Evolutionary conservation across 2,888 invertebrate species (phyloP).

Genomic region (Parasteatoda lunata): DNA sequence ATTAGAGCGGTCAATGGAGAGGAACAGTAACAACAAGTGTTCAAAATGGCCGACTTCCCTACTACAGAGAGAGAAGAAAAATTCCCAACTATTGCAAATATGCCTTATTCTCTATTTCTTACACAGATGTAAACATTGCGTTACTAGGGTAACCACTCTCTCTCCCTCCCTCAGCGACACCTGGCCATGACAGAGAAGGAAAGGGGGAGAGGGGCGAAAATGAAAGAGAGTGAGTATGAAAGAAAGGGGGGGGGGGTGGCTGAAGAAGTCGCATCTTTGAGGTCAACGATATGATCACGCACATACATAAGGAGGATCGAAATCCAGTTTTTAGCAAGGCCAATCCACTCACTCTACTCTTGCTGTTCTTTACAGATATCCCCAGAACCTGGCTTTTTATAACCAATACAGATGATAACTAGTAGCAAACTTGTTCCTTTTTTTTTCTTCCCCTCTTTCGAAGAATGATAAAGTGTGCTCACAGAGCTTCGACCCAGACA

Average conservation of each 20-base stretch:
- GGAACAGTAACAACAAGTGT: conserved; percentile 51
- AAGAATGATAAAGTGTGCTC: too few species aligned
- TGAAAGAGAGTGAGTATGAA: too few species aligned
- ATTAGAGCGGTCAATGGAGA: not conserved
- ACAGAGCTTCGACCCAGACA: too few species aligned
- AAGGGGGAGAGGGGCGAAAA: too few species aligned
- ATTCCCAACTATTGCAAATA: conserved; percentile 49
- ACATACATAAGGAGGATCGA: conserved; percentile 14
- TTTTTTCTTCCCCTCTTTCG: too few species aligned
- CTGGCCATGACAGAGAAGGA: conserved; percentile 44
- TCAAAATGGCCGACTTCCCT: conserved; percentile 47
- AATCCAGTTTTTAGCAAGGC: conserved; percentile 28
- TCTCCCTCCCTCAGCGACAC: conserved; percentile 31
- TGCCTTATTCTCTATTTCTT: conserved; percentile 22
- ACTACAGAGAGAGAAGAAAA: conserved; percentile 16
- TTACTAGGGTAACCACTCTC: conserved; percentile 61
- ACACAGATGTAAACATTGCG: conserved; percentile 62
- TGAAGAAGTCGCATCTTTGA: conserved; percentile 16
- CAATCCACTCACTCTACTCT: too few species aligned
- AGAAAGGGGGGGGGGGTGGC: conserved; percentile 3
- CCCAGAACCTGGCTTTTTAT: too few species aligned
- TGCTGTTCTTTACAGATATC: too few species aligned
- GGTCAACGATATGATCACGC: conserved; percentile 54
- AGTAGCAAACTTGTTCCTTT: too few species aligned
- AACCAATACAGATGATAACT: too few species aligned